Evolutionary conservation across 1,140 invertebrate genomes (phyloP), one percentile per base, ranked within the genome.

Genomic region (Archegozetes longisetosus): DNA sequence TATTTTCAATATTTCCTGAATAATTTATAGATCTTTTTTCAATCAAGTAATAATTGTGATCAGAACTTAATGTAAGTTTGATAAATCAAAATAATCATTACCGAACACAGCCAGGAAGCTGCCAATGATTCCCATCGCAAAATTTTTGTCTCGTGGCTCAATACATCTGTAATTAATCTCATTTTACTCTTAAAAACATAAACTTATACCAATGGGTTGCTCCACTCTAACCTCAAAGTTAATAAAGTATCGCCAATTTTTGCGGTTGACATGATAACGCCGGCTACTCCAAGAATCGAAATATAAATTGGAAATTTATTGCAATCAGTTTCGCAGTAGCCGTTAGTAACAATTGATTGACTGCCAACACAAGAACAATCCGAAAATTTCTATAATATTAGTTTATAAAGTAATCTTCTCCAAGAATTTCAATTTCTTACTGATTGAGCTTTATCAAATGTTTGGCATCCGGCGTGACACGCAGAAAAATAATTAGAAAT

Each of bases 381-480:
- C 6, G 6, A 40, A 40, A 9, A 40, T 40, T 40, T 9, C 6
- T 40, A 40, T 9, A 9, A 40, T 9, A 40, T 40, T 40, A 40
- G 17, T 40, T 40, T 40, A 40, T 40, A 40, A 40, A 9, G 6
- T 40, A 40, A 6, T 40, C 17, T 40, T 40, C 17, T 40, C 6
- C 17, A 9, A 17, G 32, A 40, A 9, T 40, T 40, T 9, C 17
- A 6, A 17, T 6, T 9, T 40, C 6, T 6, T 17, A 9, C 9
- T 27, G 17, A 20, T 49, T 58, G 46, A 58, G n/a, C 27, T 23
- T 14, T 56, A 2, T 2, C 2, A 53, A 6, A 17, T 2, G 14
- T 13, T 58, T 57, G 50, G 67, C 84, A 85, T 17, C 83, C 83
- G 28, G 83, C 83, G 62, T 80, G 79, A 68, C 84, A 85, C 9